phyloP scores from a whole-genome alignment of 2,888 invertebrate species.

The Dicyrtoma fusca region DNA sequence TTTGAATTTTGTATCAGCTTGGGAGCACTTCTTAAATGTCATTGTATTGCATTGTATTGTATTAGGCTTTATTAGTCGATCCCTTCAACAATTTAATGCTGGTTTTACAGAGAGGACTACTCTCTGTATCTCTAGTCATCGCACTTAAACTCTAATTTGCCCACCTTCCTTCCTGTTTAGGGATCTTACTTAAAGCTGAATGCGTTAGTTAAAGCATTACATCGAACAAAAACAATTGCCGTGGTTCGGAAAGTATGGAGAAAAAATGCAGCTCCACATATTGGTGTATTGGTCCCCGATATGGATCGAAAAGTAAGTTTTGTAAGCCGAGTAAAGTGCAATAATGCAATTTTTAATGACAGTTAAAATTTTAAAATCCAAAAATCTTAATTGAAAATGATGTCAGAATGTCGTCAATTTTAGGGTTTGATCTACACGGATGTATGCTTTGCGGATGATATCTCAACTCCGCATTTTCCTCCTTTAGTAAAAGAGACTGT shows the following conservation, averaged over 20 bases:
- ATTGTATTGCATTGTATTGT: neutral
- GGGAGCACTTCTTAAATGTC: neutral
- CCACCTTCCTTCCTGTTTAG: neutral
- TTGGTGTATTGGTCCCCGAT: constrained; percentile 48
- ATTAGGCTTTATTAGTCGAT: too few species aligned
- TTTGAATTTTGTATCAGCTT: neutral
- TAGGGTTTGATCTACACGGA: constrained; percentile 50
- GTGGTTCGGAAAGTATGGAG: constrained; percentile 49
- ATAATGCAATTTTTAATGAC: neutral
- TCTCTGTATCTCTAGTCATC: neutral
- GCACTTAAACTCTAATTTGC: neutral
- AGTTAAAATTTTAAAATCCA: neutral
- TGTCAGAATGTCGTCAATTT: constrained; percentile 7
- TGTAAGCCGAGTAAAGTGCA: neutral
- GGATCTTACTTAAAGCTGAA: constrained; percentile 37
- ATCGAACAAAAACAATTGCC: constrained; percentile 42
- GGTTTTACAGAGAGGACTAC: too few species aligned
- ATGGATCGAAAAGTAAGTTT: constrained; percentile 40
- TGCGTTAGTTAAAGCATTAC: constrained; percentile 46
- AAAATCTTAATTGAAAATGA: too few species aligned
- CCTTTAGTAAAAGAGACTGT: constrained; percentile 39
- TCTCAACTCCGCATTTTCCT: constrained; percentile 48
- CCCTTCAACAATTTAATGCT: too few species aligned
- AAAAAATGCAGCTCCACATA: constrained; percentile 26
- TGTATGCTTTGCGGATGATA: constrained; percentile 51